Evolutionary conservation across 2,797 vertebrate species (phyloP).

Genomic region (Pristis pectinata): DNA sequence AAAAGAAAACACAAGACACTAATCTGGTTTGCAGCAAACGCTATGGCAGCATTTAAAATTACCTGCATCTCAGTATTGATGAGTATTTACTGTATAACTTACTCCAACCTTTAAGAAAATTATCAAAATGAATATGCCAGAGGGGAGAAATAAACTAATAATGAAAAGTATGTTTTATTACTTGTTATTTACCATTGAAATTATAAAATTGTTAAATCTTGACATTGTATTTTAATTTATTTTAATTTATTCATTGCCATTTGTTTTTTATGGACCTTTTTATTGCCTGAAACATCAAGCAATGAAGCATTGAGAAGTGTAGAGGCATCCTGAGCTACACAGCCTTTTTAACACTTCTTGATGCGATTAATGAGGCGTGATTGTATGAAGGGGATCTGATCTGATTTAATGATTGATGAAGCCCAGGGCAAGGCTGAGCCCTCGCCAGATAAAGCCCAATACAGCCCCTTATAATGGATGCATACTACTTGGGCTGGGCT

Average conservation of each 20-base stretch:
- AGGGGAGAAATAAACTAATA: conserved; percentile 23
- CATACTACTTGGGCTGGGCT: conserved; percentile 81
- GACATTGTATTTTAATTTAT: conserved; percentile 7
- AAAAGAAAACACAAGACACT: neutral
- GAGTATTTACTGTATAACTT: conserved; percentile 12
- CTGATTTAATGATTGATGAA: conserved; percentile 98
- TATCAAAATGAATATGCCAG: conserved; percentile 34
- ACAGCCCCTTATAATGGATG: conserved; percentile 82
- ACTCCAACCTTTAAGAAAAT: conserved; percentile 32
- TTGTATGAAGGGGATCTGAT: conserved; percentile 76
- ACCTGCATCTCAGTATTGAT: conserved; percentile 3
- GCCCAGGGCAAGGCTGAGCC: conserved; percentile 89
- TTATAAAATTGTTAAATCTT: conserved; percentile 30
- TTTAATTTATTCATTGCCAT: conserved; percentile 24
- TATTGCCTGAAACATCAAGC: conserved; percentile 35
- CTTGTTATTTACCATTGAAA: conserved; percentile 29
- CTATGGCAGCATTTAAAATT: neutral
- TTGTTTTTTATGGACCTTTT: conserved; percentile 27
- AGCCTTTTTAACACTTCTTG: conserved; percentile 65
- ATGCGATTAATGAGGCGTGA: conserved; percentile 86
- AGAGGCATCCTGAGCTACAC: conserved; percentile 57
- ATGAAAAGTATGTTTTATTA: conserved; percentile 35
- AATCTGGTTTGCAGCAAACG: neutral
- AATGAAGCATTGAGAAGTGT: conserved; percentile 46
- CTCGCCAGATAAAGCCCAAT: conserved; percentile 87